Evolutionary conservation across 2,113 vertebrate genomes (phyloP), one percentile per base, ranked within the genome.

Genomic region (Hyla sarda): DNA sequence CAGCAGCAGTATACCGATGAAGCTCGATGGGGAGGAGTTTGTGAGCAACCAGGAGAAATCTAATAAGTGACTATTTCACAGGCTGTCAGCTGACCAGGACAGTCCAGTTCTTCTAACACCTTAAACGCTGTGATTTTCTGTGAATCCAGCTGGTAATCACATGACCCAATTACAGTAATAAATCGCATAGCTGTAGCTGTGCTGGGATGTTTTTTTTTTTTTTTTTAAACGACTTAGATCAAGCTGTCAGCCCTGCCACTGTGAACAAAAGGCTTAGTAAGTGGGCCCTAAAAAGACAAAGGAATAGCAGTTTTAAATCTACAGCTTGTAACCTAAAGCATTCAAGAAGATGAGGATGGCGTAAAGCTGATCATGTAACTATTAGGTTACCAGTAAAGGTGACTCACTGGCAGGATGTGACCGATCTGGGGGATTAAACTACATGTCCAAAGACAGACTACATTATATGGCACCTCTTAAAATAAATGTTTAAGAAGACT

Each of bases 381-480:
- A 92, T 95, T 90, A n/a, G 87, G 93, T 93, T 95, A 93, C 93
- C 93, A 96, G 93, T 95, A 96, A 95, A 85, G 94, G 79, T 93
- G 94, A 96, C 89, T 95, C 94, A 95, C 90, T 87, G 88, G 87
- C 90, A 92, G 89, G 90, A 94, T 92, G 88, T 88, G 56, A 81
- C 54, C 58, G 30, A 71, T 87, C 90, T 90, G 88, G 82, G 47
- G 87, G 89, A 92, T 91, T 89, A 88, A 81, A 72, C 67, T 86
- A 82, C 85, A 82, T 30, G 32, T 69, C 82, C 60, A 19, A 58
- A 82, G 88, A 89, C 92, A 94, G 92, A 94, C 93, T 95, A 92
- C 69, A 90, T 88, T 60, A 92, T 94, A 92, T 92, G 91, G 91
- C 79, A 92, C 93, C 92, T 90, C 90, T 91, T 88, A 86, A 69